Conservation (phyloP, 1,140 invertebrate genomes). For the Maconellicoccus hirsutus region DNA sequence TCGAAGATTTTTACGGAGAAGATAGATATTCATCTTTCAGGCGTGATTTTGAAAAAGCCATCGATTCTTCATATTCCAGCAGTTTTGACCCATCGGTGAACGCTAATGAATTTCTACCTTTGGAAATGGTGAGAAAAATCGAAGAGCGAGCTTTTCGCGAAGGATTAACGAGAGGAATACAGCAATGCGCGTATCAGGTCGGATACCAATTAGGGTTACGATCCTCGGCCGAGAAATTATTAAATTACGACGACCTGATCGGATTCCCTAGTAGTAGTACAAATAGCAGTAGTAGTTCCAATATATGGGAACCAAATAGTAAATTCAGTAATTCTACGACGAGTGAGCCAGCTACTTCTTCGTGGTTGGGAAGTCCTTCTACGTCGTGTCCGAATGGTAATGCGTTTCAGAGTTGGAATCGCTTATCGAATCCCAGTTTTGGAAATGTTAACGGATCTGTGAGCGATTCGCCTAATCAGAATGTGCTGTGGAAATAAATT, state of each 20-base stretch:
- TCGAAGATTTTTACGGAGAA: background rate
- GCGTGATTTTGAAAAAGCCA: background rate
- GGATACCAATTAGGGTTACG: constrained; percentile 24
- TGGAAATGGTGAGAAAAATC: constrained; percentile 22
- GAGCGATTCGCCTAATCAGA: no score
- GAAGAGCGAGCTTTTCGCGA: constrained; percentile 25
- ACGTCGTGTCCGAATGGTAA: background rate
- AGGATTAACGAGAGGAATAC: constrained; percentile 25
- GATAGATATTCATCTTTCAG: background rate
- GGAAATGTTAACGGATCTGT: no score
- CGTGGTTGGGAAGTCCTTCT: background rate
- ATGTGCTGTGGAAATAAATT: no score
- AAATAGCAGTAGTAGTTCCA: background rate
- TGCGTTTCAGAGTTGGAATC: background rate
- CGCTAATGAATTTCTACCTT: background rate
- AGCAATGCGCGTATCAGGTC: constrained; percentile 25
- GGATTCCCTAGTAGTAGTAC: background rate
- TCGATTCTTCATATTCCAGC: background rate
- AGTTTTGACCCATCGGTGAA: background rate
- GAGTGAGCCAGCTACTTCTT: background rate
- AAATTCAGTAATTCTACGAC: background rate
- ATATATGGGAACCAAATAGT: background rate
- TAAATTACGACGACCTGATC: background rate
- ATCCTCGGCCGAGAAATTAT: background rate
- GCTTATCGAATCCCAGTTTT: no score